Base-by-base conservation (phyloP, 1,140 invertebrate genomes). In the Adelges cooleyi region DNA sequence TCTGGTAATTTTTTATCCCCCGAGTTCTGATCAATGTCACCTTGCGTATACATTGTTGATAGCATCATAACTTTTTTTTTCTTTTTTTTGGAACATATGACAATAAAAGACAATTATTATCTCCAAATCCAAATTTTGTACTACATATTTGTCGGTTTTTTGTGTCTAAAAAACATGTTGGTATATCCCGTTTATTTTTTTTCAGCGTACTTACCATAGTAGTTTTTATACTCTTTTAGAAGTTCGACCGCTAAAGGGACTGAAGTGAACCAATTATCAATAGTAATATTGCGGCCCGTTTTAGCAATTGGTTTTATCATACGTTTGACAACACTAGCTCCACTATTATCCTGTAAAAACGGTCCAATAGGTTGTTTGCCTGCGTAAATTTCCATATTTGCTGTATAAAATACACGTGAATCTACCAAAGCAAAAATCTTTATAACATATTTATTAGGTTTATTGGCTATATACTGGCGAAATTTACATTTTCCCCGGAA, bases 361-460 rank as follows among this genome's bases (percentile, higher is more conserved):
- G 65, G 42, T 18, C 65, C 50, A 53, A 11, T 20, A 18, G 66
- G 71, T 68, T 75, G 71, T 66, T 72, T 71, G 23, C 73, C 73
- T 11, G 59, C 40, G 52, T 74, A 74, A 8, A 73, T 59, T 69
- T 76, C 72, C 22, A 76, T 66, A 49, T 74, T 71, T 15, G 38
- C 42, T 23, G 66, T 69, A 53, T 74, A 75, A 67, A 67, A 70
- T 67, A 67, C 73, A 69, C 69, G 53, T 36, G 68, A 66, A 71
- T 73, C 70, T 66, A 66, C 68, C 36, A 74, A 65, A 56, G 68
- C 67, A 69, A 70, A 74, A 66, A 75, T 69, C 70, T 78, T 78
- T 49, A 78, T 72, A 17, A 74, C 77, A 71, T 77, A 79, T 70
- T 74, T 75, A 40, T 67, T 69, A 22, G 73, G 74, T 69, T 77